phyloP scores from a whole-genome alignment of 23 tunicate species.

The Oikopleura dioica region DNA sequence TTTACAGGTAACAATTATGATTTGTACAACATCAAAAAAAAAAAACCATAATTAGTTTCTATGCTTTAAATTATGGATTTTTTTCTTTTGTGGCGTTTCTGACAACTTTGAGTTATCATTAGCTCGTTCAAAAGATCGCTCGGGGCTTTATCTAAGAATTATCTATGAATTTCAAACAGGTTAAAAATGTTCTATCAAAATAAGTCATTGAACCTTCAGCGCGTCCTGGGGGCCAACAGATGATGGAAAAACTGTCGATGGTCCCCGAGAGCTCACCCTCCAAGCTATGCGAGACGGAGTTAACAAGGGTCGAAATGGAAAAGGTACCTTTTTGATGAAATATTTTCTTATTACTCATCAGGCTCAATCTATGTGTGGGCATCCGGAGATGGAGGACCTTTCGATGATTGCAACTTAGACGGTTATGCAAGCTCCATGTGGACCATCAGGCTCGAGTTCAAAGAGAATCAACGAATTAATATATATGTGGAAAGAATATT shows the following conservation, averaged over 20 bases:
- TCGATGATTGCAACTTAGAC: constrained; percentile 94
- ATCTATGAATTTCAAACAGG: too few species aligned
- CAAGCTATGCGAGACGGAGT: constrained; percentile 81
- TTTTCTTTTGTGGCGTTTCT: too few species aligned
- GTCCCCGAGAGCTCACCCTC: constrained; percentile 70
- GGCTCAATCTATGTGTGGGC: constrained; percentile 99
- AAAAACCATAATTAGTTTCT: neutral
- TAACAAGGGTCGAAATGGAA: constrained; percentile 35
- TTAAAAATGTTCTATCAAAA: too few species aligned
- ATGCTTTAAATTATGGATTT: neutral
- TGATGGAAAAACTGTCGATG: constrained; percentile 98
- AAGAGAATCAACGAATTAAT: neutral
- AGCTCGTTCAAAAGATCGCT: too few species aligned
- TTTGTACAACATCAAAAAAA: neutral
- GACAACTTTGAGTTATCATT: too few species aligned
- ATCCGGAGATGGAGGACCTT: constrained; percentile 88
- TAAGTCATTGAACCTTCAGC: constrained; percentile 20
- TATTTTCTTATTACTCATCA: constrained; percentile 3
- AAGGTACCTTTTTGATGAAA: too few species aligned
- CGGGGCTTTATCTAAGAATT: too few species aligned
- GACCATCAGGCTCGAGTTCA: constrained; percentile 46
- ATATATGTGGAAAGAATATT: neutral
- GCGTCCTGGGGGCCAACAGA: constrained; percentile 99
- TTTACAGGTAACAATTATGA: constrained; percentile 45
- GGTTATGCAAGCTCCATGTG: constrained; percentile 99